Conservation (phyloP, 2,113 vertebrate species). For the Brachypodius melanocephalos region DNA sequence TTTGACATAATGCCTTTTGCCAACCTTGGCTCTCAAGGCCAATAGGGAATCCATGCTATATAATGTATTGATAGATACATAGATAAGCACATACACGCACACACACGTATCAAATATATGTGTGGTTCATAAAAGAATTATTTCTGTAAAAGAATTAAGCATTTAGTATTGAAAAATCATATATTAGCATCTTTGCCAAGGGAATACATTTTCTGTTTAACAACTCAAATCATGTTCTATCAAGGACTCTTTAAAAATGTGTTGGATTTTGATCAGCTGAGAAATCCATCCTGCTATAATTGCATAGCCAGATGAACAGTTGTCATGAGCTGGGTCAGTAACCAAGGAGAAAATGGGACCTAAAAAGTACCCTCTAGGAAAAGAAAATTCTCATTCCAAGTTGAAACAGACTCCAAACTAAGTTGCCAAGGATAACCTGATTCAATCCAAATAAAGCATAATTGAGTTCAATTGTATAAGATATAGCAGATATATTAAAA, state of each 20-base stretch:
- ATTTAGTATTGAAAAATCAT: neutral
- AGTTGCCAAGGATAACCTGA: neutral
- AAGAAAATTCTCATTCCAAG: neutral
- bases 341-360: neutral
- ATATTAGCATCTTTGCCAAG: neutral
- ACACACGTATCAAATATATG: neutral
- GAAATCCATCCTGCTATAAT: slow-evolving; percentile 18
- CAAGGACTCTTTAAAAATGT: neutral
- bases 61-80: neutral
- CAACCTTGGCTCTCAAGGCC: neutral
- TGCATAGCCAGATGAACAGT: slow-evolving; percentile 18
- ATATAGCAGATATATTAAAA: slow-evolving; percentile 25
- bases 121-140: neutral
- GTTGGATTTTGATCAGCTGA: slow-evolving; percentile 12
- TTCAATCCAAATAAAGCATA: slow-evolving; percentile 22
- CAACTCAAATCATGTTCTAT: neutral
- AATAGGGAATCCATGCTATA: neutral
- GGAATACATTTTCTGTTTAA: neutral
- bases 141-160: neutral
- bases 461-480: neutral
- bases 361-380: neutral
- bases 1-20: neutral
- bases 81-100: neutral
- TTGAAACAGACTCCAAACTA: neutral
- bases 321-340: slow-evolving; percentile 12